Conservation (phyloP, 2,888 invertebrate genomes). For the Isoperla grammatica region DNA sequence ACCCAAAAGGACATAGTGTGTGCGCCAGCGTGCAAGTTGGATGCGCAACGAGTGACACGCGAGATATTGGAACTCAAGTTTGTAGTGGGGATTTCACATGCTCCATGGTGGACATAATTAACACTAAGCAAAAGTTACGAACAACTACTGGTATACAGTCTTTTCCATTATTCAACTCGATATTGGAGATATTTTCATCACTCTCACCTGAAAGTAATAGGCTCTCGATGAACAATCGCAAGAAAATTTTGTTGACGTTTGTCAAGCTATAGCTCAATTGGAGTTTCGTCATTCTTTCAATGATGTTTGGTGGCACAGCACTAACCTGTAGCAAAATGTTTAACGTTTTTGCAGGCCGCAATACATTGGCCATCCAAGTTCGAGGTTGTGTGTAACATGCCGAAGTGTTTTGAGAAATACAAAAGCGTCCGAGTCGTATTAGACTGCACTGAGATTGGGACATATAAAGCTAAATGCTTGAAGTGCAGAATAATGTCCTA, state of each 20-base stretch:
- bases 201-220: neutral
- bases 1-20: too few species aligned
- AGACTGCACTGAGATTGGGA: slow-evolving; percentile 7
- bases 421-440: neutral
- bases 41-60: neutral
- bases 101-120: neutral
- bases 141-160: neutral
- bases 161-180: neutral
- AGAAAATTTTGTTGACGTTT: neutral
- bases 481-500: slow-evolving; percentile 9
- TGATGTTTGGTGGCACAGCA: neutral
- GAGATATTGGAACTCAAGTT: neutral
- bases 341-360: neutral
- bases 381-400: slow-evolving; percentile 3
- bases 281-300: neutral
- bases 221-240: neutral
- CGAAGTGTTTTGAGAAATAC: slow-evolving; percentile 4
- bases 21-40: too few species aligned
- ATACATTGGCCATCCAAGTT: slow-evolving; percentile 6
- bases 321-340: slow-evolving; percentile 2
- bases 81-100: neutral
- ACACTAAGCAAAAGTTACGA: neutral
- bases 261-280: slow-evolving; percentile 8
- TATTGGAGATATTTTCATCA: neutral
- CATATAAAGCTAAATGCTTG: neutral